These are phyloP conservation scores for Varanus salvator DNA, from an alignment of 2,113 vertebrate species.

Conservation along the genomic window DNA sequence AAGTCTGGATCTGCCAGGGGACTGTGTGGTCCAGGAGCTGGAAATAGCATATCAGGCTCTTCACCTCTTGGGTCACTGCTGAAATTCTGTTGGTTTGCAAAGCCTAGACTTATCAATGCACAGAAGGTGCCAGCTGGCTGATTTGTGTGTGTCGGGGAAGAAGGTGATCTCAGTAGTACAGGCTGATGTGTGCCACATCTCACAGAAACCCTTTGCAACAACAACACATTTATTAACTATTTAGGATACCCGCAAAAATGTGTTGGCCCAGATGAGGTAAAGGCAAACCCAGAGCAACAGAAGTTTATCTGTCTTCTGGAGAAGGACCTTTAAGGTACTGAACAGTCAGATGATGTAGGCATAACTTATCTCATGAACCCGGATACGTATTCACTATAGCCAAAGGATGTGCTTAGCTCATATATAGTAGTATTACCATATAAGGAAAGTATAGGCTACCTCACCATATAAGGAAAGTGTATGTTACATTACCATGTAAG, in stretches of 20 bases:
- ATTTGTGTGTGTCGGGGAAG: background rate
- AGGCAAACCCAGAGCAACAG: background rate
- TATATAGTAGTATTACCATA: too few species aligned
- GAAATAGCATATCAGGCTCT: background rate
- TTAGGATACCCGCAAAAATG: background rate
- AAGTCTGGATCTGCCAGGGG: fast-evolving
- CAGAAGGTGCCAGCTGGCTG: background rate
- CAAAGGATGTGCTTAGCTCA: too few species aligned
- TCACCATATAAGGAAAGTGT: too few species aligned
- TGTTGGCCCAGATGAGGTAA: too few species aligned
- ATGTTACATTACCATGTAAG: too few species aligned
- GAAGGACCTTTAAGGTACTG: background rate
- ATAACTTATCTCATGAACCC: too few species aligned
- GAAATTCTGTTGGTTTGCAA: background rate
- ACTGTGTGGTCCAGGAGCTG: fast-evolving
- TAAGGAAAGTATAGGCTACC: too few species aligned
- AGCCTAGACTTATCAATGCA: background rate
- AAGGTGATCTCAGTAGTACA: background rate
- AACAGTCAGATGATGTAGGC: background rate
- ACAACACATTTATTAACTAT: slow-evolving; percentile 4
- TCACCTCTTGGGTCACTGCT: fast-evolving
- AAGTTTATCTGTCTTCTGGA: background rate
- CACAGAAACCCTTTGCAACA: slow-evolving; percentile 7
- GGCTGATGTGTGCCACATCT: background rate
- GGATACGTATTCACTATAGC: too few species aligned